phyloP scores from a whole-genome alignment of 2,888 invertebrate genomes.

The Parelbella ahira region DNA sequence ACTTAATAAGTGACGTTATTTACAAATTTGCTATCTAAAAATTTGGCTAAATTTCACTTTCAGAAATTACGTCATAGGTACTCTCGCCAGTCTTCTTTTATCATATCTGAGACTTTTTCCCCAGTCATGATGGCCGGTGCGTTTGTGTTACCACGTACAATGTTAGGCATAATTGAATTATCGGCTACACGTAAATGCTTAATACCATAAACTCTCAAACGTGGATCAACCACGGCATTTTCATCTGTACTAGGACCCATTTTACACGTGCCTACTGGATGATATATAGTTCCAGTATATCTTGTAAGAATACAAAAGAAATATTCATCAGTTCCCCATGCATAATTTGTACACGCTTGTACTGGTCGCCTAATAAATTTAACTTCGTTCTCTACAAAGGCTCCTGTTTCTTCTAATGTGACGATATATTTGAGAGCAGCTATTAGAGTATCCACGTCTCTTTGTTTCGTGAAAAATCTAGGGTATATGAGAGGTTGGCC shows the following conservation, averaged over 20 bases:
- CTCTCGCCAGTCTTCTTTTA: slow-evolving; percentile 55
- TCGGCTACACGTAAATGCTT: slow-evolving; percentile 84
- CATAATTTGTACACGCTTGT: slow-evolving; percentile 74
- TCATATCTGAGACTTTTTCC: slow-evolving; percentile 74
- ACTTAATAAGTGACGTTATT: no score
- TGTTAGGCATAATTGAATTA: slow-evolving; percentile 90
- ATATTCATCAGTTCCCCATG: slow-evolving; percentile 82
- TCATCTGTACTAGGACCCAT: slow-evolving; percentile 62
- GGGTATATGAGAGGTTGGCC: slow-evolving; percentile 87
- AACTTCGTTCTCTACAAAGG: slow-evolving; percentile 77
- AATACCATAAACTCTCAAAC: slow-evolving; percentile 54
- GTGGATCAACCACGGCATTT: slow-evolving; percentile 54
- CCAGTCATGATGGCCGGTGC: slow-evolving; percentile 92
- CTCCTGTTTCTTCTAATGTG: slow-evolving; percentile 76
- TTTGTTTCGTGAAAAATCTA: slow-evolving; percentile 81
- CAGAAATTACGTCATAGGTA: no score
- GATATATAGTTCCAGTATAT: slow-evolving; percentile 80
- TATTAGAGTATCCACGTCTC: slow-evolving; percentile 82
- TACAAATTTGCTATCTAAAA: no score
- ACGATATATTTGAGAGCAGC: slow-evolving; percentile 81
- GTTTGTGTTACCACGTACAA: slow-evolving; percentile 90
- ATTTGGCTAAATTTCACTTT: no score
- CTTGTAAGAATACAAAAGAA: slow-evolving; percentile 83
- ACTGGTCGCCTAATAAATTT: slow-evolving; percentile 75
- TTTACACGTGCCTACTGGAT: slow-evolving; percentile 62